Evolutionary conservation across 2,888 invertebrate species (phyloP), one percentile per base, ranked within the genome.

Genomic region (Rosalia funebris): DNA sequence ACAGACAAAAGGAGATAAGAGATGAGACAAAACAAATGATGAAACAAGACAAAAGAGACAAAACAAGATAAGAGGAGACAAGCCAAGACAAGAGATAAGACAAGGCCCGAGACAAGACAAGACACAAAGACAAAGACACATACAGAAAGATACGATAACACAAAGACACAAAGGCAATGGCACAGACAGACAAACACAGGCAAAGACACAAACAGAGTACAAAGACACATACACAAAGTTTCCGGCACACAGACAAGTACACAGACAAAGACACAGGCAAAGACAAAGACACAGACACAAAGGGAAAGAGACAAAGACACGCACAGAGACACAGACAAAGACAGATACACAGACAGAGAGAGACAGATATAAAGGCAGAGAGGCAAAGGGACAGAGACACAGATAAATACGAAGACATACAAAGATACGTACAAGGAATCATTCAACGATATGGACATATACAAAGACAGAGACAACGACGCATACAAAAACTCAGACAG

Each of bases 391-490:
- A 41, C 16, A 41, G 12, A 41, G 41, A 53, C 16, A 53, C 4
- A 41, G 41, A 53, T n/a, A 53, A 1, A 41, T n/a, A 53, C 2
- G 41, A 19, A 53, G 19, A 53, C 16, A 42, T 11, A 53, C 16
- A 53, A 4, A 53, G 39, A 41, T n/a, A 42, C 16, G 19, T 3
- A 15, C 4, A 53, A 11, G 14, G 41, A 19, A 9, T 42, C 15
- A 53, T n/a, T 17, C 17, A 53, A 16, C 12, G 12, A 53, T 4
- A 41, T 2, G 41, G 41, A 42, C 15, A 53, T 14, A 42, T 39
- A 53, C 32, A 42, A 17, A 53, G 17, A 12, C 16, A 53, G 53
- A 41, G 17, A 53, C 34, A 53, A 2, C 44, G 53, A 53, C n/a
- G 41, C 2, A 53, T 39, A 42, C 17, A 53, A 10, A 37, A 5